Evolutionary conservation across 2,888 invertebrate species (phyloP).

Genomic region (Agonopterix subpropinquella): DNA sequence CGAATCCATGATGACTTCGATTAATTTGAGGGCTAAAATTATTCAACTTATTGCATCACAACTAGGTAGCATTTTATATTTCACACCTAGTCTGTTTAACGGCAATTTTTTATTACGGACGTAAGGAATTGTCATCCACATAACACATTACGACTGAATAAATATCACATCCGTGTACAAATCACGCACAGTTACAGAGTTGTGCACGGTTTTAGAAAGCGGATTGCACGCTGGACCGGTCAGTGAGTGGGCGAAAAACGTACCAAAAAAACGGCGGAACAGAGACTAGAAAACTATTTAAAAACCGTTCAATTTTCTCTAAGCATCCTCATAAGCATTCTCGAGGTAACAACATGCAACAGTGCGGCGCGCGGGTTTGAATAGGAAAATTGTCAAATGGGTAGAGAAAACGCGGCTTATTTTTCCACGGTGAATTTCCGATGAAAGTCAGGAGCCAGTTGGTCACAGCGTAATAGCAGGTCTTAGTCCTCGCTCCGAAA

Average conservation of each 20-base stretch:
- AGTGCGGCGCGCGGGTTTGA: slow-evolving; percentile 1
- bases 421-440: slow-evolving; percentile 58
- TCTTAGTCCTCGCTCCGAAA: slow-evolving; percentile 56
- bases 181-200: slow-evolving; percentile 47
- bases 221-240: slow-evolving; percentile 55
- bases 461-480: slow-evolving; percentile 45
- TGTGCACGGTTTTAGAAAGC: slow-evolving; percentile 63
- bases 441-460: slow-evolving; percentile 53
- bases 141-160: slow-evolving; percentile 23
- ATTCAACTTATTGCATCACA: too few relatives aligned
- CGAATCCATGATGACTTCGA: too few relatives aligned
- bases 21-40: too few relatives aligned
- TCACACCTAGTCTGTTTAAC: too few relatives aligned
- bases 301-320: slow-evolving; percentile 16
- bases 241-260: slow-evolving; percentile 42
- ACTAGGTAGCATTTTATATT: too few relatives aligned
- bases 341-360: slow-evolving; percentile 10
- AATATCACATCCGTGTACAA: slow-evolving; percentile 55
- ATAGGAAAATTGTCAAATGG: slow-evolving; percentile 9
- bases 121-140: slow-evolving; percentile 4
- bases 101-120: too few relatives aligned
- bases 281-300: slow-evolving; percentile 23
- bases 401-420: slow-evolving; percentile 38
- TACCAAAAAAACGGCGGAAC: slow-evolving; percentile 31
- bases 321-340: slow-evolving; percentile 7